Base-by-base conservation (phyloP, 2,113 vertebrate species). In the Ctenodactylus gundi region DNA sequence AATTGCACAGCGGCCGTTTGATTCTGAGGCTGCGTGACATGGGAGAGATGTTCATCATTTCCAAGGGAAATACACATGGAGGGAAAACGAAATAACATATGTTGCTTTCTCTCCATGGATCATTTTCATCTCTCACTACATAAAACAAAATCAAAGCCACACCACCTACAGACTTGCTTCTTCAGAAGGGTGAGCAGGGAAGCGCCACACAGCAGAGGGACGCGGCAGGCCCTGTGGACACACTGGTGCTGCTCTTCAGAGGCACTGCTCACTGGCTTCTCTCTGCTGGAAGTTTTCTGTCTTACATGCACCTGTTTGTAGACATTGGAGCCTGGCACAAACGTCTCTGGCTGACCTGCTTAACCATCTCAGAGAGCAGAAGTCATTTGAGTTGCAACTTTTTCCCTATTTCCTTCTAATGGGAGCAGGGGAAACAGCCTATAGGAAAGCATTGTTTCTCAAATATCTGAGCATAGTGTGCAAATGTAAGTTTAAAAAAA, bases 101-200 rank as follows among this genome's bases (percentile, higher is more conserved):
- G 23, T 78, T 78, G 65, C 49, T 65, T 72, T 95, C 81, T 75
- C 75, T 82, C 95, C 60, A 46, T 91, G 44, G 27, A 34, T 88
- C 49, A 58, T 94, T 95, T 92, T 94, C 29, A 25, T 67, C 94
- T 94, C 51, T 91, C 72, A 92, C 44, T 78, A 36, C 7, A 15
- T 72, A 53, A 90, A 95, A 76, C 55, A 72, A 88, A 90, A 80
- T 58, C 65, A 87, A 72, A 83, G 46, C 57, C 72, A 51, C 58
- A 34, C 12, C 13, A 44, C 34, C 44, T 62, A 53, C 3, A 57
- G 5, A 88, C 27, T 78, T 34, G 11, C 39, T 70, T 88, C 67
- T 95, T 90, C 57, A 58, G 57, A 83, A 25, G 23, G 53, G 46
- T 31, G 64, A 17, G 11, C 27, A 55, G 62, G 41, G 29, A 91